Conservation (phyloP, 2,797 vertebrate species). For the Thaleichthys pacificus region DNA sequence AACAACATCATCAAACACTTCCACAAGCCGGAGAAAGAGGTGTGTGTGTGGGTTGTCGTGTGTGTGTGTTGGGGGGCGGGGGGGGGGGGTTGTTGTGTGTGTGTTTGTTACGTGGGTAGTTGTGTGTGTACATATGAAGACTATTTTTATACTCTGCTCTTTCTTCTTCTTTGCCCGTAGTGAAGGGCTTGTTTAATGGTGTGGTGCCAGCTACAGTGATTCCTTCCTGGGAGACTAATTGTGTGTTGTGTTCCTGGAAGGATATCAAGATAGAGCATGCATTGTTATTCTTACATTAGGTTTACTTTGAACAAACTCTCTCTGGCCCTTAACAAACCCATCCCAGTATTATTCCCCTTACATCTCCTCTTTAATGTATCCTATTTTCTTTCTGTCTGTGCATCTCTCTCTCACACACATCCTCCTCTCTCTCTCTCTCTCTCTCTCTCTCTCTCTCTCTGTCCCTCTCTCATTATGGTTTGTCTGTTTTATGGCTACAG, state of each 20-base stretch:
- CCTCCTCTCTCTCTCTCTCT: background rate
- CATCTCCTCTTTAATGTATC: background rate
- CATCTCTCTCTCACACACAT: background rate
- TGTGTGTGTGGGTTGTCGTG: slow-evolving; percentile 53
- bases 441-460: background rate
- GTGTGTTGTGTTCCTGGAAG: background rate
- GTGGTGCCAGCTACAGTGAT: background rate
- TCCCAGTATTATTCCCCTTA: background rate
- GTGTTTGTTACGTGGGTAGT: background rate
- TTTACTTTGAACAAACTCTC: slow-evolving; percentile 2
- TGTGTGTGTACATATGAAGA: background rate
- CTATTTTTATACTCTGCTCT: background rate
- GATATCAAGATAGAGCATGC: background rate
- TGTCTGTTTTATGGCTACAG: slow-evolving; percentile 10
- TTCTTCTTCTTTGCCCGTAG: background rate
- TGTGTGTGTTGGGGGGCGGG: background rate
- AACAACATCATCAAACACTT: slow-evolving; percentile 95
- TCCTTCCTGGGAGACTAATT: slow-evolving; percentile 1
- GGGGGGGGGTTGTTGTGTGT: background rate
- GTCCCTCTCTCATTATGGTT: background rate
- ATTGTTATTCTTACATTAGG: background rate
- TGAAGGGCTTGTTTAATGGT: slow-evolving; percentile 20
- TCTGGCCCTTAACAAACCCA: background rate
- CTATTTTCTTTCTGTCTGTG: background rate
- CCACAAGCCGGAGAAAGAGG: slow-evolving; percentile 96